These are phyloP conservation scores for Corella eumyota DNA, from an alignment of 23 tunicate genomes.

Conservation along the genomic window DNA sequence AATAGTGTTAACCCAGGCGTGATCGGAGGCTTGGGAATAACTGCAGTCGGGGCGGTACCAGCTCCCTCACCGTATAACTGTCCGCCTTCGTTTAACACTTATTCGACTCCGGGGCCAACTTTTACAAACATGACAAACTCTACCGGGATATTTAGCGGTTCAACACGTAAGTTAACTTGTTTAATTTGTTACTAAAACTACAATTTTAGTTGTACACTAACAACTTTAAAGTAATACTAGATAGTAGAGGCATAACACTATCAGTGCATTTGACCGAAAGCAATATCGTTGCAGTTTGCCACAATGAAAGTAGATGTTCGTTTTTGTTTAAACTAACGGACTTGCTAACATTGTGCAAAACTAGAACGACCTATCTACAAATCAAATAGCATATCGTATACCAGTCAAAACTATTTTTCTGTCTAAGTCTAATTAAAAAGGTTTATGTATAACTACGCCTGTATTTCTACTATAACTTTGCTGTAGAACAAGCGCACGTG, in stretches of 20 bases:
- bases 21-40: constrained; percentile 9
- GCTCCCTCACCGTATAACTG: constrained; percentile 48
- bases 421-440: too few relatives aligned
- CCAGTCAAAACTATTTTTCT: too few relatives aligned
- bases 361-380: constrained; percentile 16
- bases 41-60: constrained; percentile 32
- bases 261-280: too few relatives aligned
- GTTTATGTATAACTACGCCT: too few relatives aligned
- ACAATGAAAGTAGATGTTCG: constrained; percentile 99
- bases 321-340: constrained; percentile 42
- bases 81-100: constrained; percentile 35
- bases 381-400: too few relatives aligned
- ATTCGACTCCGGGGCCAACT: constrained; percentile 43
- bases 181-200: neutral
- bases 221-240: neutral
- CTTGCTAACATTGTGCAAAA: constrained; percentile 68
- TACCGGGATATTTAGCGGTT: constrained; percentile 23
- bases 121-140: constrained; percentile 70
- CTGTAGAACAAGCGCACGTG: too few relatives aligned
- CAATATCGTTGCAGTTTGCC: constrained; percentile 39
- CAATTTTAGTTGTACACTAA: neutral
- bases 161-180: constrained; percentile 32
- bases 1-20: constrained; percentile 22
- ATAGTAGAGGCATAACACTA: too few relatives aligned
- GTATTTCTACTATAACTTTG: too few relatives aligned